These are phyloP conservation scores for Peromyscus aztecus DNA, from an alignment of 2,797 vertebrate species.

Conservation along the genomic window DNA sequence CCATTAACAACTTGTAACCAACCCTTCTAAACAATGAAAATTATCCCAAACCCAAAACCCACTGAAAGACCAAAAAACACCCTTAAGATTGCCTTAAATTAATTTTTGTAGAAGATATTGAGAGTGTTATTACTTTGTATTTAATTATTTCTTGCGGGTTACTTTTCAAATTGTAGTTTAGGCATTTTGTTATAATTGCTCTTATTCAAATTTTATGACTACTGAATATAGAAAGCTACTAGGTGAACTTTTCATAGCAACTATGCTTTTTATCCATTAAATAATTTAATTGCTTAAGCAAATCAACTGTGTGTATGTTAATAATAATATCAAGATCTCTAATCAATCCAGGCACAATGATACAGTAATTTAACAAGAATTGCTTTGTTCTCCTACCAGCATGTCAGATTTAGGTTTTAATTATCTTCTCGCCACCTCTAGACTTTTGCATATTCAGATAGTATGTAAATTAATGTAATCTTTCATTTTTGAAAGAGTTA, in stretches of 20 bases:
- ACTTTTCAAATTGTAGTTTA: conserved; percentile 45
- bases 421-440: conserved; percentile 72
- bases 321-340: conserved; percentile 73
- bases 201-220: conserved; percentile 42
- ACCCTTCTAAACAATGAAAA: too few species aligned
- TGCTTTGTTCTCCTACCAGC: conserved; percentile 66
- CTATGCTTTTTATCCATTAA: conserved; percentile 63
- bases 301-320: conserved; percentile 71
- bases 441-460: conserved; percentile 68
- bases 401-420: conserved; percentile 73
- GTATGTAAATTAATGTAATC: conserved; percentile 73
- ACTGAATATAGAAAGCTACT: conserved; percentile 24
- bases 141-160: neutral
- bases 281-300: conserved; percentile 61
- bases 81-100: neutral
- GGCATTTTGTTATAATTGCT: conserved; percentile 36
- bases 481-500: conserved; percentile 73
- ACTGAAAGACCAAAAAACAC: too few species aligned
- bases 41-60: too few species aligned
- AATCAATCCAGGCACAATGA: conserved; percentile 16
- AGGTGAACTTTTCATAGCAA: conserved; percentile 66
- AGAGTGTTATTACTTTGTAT: conserved; percentile 44
- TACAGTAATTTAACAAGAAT: conserved; percentile 71
- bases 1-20: too few species aligned
- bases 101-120: conserved; percentile 43